Base-by-base conservation (phyloP, 1,140 invertebrate genomes). In the Atta cephalotes region DNA sequence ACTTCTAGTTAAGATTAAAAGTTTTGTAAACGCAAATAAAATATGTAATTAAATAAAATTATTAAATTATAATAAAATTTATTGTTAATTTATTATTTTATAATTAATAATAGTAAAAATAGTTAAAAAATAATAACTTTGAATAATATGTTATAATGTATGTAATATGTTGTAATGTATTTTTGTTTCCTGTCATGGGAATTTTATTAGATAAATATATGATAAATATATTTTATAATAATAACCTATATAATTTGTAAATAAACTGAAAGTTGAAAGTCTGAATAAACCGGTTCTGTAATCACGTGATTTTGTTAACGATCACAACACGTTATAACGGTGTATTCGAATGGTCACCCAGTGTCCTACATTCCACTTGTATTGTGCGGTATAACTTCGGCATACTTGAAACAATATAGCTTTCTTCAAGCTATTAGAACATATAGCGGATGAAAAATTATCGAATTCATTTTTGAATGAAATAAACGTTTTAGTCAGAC, bases 261-360 rank as follows among this genome's bases (percentile, higher is more conserved):
- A 80, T 80, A 80, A 80, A 80, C 9, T 70, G n/a, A 70, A 89
- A 85, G 85, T 90, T 76, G 89, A 89, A 85, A 89, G 78, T 72
- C 66, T 58, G 21, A 45, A 74, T 71, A 16, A 6, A 79, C 56
- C 49, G 65, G 76, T 88, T 56, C n/a, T 16, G 28, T 21, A 68
- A 39, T 35, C 88, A 89, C 85, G 80, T 90, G 88, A 58, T 85
- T 60, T 85, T 76, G 85, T 77, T 78, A 58, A 35, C 60, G 56
- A 72, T 80, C 89, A 92, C 94, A 93, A 87, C 90, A 92, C 91
- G 89, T 93, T 92, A 93, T 95, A 95, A 95, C 95, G 95, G 94
- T 95, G 88, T 90, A 93, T 94, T 95, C 91, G 91, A 93, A 93
- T 95, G 92, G 86, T 93, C 90, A 94, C 89, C 91, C 91, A 92